Evolutionary conservation across 2,113 vertebrate genomes (phyloP), one percentile per base, ranked within the genome.

Genomic region (Rhea americana): DNA sequence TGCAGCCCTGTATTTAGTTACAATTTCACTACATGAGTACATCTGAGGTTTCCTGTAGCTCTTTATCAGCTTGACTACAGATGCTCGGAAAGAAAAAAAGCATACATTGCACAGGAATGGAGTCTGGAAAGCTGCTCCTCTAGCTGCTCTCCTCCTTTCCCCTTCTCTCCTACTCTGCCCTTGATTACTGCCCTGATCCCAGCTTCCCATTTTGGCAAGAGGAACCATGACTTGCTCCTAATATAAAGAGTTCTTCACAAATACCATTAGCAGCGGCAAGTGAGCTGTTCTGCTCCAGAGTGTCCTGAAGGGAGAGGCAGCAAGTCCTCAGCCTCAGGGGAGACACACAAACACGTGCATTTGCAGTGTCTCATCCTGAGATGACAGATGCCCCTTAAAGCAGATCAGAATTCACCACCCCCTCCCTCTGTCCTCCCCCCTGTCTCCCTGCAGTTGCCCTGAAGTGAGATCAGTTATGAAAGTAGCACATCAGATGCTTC

Each of bases 101-200:
- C 11, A 1, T 1, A 0, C 6, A 7, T 10, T 18, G 62, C 75
- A 39, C 25, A 9, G 50, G 37, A 62, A 24, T 10, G 0, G 32
- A 45, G n/a, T 13, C 6, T 11, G 14, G 62, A 35, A 41, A 28
- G 53, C 37, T 7, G 39, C 20, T 70, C 28, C 53, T 43, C 45
- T 0, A 0, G 13, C 35, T 2, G 0, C 0, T 1, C 39, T 65
- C 51, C 63, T 39, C 63, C 37, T 50, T 18, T 59, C 21, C 28
- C 21, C 17, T 9, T 39, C 61, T 53, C 50, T 25, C 62, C 32
- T 41, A 13, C 5, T 55, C 68, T 80, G 59, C 18, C 28, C 2
- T 19, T 75, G 5, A 37, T 3, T 37, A 37, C 61, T 1, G 0
- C 30, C 50, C 30, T 2, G 0, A 17, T 13, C 53, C 91, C 73